Base-by-base conservation (phyloP, 1,140 invertebrate genomes). In the Diorhabda carinulata region DNA sequence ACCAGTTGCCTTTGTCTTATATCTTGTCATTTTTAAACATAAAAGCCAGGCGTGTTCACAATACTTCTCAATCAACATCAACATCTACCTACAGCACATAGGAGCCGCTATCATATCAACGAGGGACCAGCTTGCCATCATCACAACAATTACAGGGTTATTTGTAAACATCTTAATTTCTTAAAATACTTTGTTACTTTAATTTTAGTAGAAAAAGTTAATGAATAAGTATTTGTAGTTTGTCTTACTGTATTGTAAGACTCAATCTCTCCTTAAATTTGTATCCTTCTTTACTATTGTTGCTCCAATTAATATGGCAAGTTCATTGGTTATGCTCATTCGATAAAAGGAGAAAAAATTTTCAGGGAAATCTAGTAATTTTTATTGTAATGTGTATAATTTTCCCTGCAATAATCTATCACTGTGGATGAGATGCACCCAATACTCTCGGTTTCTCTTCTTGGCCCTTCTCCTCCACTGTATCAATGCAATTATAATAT, bases 301-400 rank as follows among this genome's bases (percentile, higher is more conserved):
- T 62, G 69, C 58, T 61, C 64, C 64, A 57, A 70, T 59, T 67
- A 70, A 43, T n/a, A 47, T 67, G 6, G 67, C 44, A 70, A 70
- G 61, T 63, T 70, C 65, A 52, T 67, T 67, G 43, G 64, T 57
- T 43, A 70, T 64, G 60, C 60, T 67, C 61, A 67, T 70, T 64
- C 64, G 57, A 70, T 70, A 67, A 59, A 10, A 70, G 10, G 59
- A 43, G 45, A 70, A 63, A 63, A 67, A 67, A 42, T 67, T 70
- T 57, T 67, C 44, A 25, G 65, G 69, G 25, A 57, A 64, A 42
- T 67, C 60, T 5, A 61, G 56, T 63, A 70, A 61, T 47, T 67
- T 60, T 8, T 44, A 57, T 63, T 70, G 60, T 25, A 70, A 5
- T n/a, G 52, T 67, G 69, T 70, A 63, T 57, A 70, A 70, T 57